Conservation (phyloP, 1,140 invertebrate species). For the Eciton burchellii region DNA sequence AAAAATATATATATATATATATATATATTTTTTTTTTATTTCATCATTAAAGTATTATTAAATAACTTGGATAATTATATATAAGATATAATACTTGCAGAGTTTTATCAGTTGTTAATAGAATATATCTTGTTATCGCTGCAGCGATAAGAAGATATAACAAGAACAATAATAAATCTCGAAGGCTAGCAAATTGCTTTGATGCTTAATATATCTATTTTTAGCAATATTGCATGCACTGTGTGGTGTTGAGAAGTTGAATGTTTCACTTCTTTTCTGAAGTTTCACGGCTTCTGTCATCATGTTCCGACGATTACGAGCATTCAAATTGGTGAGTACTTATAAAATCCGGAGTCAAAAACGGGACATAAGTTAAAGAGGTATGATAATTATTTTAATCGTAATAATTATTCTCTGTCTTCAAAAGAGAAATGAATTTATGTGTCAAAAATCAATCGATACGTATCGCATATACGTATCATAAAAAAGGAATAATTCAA, state of each 20-base stretch:
- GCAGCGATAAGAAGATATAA: constrained; percentile 45
- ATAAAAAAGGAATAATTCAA: too few species aligned
- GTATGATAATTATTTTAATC: too few species aligned
- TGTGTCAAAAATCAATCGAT: too few species aligned
- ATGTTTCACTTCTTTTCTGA: background rate
- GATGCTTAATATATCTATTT: background rate
- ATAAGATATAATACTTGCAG: constrained; percentile 7
- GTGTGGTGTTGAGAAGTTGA: background rate
- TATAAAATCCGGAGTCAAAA: background rate
- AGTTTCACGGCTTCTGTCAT: constrained; percentile 18
- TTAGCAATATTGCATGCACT: constrained; percentile 21
- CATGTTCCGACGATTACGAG: constrained; percentile 75
- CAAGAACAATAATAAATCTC: constrained; percentile 10
- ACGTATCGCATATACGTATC: too few species aligned
- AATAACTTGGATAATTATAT: background rate
- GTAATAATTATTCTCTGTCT: too few species aligned
- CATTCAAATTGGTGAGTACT: constrained; percentile 75
- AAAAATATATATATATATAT: background rate
- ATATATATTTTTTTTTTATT: background rate
- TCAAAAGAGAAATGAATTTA: too few species aligned
- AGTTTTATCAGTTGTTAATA: constrained; percentile 13
- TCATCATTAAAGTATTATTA: constrained; percentile 21
- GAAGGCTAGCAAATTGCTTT: background rate
- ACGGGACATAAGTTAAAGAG: background rate
- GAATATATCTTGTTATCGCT: constrained; percentile 33